Evolutionary conservation across 2,113 vertebrate genomes (phyloP).

Genomic region (Malurus cyaneus): DNA sequence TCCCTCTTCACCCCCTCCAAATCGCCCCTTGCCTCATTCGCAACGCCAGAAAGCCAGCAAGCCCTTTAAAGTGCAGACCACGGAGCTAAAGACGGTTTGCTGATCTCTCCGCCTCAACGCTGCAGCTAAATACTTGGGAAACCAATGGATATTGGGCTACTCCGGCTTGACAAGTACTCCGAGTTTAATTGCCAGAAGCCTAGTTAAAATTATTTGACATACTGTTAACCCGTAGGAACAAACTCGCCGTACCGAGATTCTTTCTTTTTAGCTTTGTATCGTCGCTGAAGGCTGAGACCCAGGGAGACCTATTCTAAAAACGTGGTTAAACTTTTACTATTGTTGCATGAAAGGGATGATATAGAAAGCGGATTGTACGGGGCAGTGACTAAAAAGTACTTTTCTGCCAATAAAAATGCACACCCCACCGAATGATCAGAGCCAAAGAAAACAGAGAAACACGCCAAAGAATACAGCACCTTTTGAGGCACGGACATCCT

Average conservation of each 20-base stretch:
- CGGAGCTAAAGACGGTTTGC: background rate
- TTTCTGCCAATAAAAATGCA: slow-evolving; percentile 52
- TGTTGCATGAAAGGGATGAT: slow-evolving; percentile 54
- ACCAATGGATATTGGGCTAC: slow-evolving; percentile 32
- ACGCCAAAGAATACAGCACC: slow-evolving; percentile 44
- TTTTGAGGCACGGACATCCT: slow-evolving; percentile 40
- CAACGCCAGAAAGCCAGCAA: background rate
- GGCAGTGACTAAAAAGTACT: slow-evolving; percentile 45
- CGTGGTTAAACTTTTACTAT: slow-evolving; percentile 49
- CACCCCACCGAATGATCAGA: slow-evolving; percentile 36
- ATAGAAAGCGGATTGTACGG: slow-evolving; percentile 56
- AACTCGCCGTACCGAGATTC: background rate
- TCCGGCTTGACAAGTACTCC: slow-evolving; percentile 9
- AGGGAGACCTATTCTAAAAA: slow-evolving; percentile 40
- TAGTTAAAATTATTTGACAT: slow-evolving; percentile 63
- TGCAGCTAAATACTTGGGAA: slow-evolving; percentile 28
- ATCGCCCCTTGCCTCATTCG: background rate
- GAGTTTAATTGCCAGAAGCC: slow-evolving; percentile 44
- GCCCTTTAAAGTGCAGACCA: background rate
- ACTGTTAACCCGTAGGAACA: slow-evolving; percentile 51
- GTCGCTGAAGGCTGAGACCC: slow-evolving; percentile 13
- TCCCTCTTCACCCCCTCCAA: background rate
- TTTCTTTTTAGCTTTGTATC: background rate
- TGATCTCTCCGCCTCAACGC: background rate
- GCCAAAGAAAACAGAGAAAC: slow-evolving; percentile 53